Percentiles rank a stretch among this genome's conserved stretches.
These are phyloP conservation scores for Linnaemya vulpina DNA, from an alignment of 2,888 invertebrate genomes.

Conservation along the genomic window DNA sequence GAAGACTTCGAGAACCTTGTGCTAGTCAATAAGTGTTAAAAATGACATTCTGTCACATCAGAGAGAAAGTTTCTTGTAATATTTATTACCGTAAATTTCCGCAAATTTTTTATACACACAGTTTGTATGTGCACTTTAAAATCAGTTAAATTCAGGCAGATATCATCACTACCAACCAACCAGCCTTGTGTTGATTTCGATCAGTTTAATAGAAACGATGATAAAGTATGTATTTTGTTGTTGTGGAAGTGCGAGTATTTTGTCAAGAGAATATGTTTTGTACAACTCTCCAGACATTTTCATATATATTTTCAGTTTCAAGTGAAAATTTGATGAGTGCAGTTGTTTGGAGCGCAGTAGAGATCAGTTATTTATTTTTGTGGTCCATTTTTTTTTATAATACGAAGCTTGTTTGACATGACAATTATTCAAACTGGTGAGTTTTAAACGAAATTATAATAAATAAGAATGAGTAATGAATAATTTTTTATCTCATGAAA, in stretches of 20 bases:
- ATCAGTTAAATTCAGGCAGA: too few species aligned
- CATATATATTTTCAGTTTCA: slow-evolving; percentile 43
- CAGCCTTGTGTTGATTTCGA: too few species aligned
- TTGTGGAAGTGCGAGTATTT: background rate
- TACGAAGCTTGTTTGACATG: slow-evolving; percentile 64
- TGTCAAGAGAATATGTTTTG: background rate
- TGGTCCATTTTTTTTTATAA: background rate
- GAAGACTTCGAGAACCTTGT: too few species aligned
- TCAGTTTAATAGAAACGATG: too few species aligned
- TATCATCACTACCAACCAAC: too few species aligned
- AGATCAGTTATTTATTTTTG: slow-evolving; percentile 1
- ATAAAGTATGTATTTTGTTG: background rate
- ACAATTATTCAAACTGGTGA: slow-evolving; percentile 74
- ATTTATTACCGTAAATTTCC: too few species aligned
- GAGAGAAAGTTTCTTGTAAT: too few species aligned
- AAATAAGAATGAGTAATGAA: background rate
- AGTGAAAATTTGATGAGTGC: slow-evolving; percentile 37
- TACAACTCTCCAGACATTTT: background rate
- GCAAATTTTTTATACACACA: too few species aligned
- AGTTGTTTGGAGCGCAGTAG: slow-evolving; percentile 33
- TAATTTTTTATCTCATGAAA: background rate
- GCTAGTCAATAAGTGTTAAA: too few species aligned
- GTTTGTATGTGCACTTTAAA: too few species aligned
- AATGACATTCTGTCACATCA: too few species aligned
- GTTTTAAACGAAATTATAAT: slow-evolving; percentile 30